Evolutionary conservation across 1,140 invertebrate species (phyloP), one percentile per base, ranked within the genome.

Genomic region (Stegodyphus dumicola): DNA sequence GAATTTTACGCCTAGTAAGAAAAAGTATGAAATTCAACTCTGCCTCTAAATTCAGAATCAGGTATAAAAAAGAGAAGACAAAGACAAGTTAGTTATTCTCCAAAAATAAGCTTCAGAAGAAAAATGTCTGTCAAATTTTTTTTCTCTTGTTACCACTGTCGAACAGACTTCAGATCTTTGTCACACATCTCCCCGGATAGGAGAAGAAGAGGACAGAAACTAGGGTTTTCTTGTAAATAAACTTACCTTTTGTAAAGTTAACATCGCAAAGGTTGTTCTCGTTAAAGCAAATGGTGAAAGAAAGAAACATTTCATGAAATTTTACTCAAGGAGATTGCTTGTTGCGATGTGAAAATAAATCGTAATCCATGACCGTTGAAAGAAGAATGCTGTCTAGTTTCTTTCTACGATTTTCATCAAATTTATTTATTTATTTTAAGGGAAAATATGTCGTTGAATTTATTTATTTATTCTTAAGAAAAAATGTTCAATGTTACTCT

Each of bases 11-110:
- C 33, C 33, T 51, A 18, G 53, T 56, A 75, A 54, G 73, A 51
- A n/a, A 56, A 60, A 56, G 54, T 33, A 75, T 33, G 33, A 18
- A 75, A 64, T 48, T 52, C 54, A 48, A 75, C 60, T 75, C 60
- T 75, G 60, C 60, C 73, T 75, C 60, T 60, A 75, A 54, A 75
- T 75, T 75, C 73, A 17, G 73, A 48, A 56, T 56, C 73, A 75
- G 48, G 56, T 17, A 33, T 75, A 52, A 33, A 56, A 75, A 75
- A 75, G 52, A 51, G 60, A 75, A 54, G 10, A 75, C 52, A 75
- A 75, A 75, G 73, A 75, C 73, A 75, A 75, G 73, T 60, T 75
- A 75, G 73, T 75, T 75, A 75, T 75, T 33, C 73, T 75, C 60
- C 52, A 75, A 75, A 75, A 75, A 75, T 75, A 75, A 60, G 73